These are phyloP conservation scores for Cephus spinipes DNA, from an alignment of 2,888 invertebrate species.

Conservation along the genomic window DNA sequence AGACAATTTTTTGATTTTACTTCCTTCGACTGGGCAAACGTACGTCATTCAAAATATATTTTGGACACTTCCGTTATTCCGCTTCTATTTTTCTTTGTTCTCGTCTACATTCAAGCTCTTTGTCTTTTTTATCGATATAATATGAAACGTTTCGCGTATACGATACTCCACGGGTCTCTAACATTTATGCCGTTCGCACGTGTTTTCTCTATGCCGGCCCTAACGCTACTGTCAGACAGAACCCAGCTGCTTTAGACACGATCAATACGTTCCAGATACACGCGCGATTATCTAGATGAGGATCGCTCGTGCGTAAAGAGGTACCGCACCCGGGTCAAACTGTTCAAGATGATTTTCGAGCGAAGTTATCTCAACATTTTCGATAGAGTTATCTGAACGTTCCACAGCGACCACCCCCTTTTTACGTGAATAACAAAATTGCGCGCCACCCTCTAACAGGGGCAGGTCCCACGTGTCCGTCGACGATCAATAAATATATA, in stretches of 20 bases:
- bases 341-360: background rate
- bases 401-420: background rate
- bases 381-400: background rate
- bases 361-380: background rate
- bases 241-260: slow-evolving; percentile 56
- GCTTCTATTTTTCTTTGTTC: background rate
- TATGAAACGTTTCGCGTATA: background rate
- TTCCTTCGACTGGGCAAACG: background rate
- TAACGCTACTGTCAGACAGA: slow-evolving; percentile 58
- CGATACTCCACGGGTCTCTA: background rate
- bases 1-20: background rate
- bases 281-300: slow-evolving; percentile 50
- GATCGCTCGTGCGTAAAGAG: background rate
- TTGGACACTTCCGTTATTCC: background rate
- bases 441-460: background rate
- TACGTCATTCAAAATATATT: background rate
- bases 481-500: background rate
- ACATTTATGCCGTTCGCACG: slow-evolving; percentile 16
- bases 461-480: background rate
- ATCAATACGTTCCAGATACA: slow-evolving; percentile 63
- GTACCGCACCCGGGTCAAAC: background rate
- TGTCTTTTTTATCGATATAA: background rate
- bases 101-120: background rate
- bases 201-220: slow-evolving; percentile 57
- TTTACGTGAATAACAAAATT: background rate